These are phyloP conservation scores for Octodon degus DNA, from an alignment of 2,113 vertebrate species.

Conservation along the genomic window DNA sequence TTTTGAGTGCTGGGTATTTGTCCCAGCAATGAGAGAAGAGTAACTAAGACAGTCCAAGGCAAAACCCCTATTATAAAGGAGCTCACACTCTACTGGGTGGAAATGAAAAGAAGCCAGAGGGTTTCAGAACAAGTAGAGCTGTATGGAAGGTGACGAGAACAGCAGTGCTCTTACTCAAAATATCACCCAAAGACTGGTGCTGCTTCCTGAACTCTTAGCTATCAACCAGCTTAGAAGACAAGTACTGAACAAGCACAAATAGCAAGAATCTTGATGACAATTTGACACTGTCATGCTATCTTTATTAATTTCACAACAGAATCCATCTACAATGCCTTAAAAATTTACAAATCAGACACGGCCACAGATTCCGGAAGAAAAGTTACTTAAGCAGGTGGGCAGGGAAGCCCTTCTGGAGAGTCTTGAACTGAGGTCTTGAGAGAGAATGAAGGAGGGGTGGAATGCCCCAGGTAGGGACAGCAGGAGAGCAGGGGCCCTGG, in stretches of 20 bases:
- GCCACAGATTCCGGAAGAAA: neutral
- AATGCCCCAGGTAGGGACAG: neutral
- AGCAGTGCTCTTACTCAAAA: neutral
- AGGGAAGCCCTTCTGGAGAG: neutral
- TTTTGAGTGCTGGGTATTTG: too few species aligned
- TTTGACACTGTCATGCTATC: neutral
- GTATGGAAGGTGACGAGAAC: neutral
- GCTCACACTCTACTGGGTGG: neutral
- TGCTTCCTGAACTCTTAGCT: neutral
- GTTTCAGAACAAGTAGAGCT: neutral
- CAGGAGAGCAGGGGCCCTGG: neutral
- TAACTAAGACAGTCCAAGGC: neutral
- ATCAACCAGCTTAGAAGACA: neutral
- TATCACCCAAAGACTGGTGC: accelerated
- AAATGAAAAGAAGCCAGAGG: neutral
- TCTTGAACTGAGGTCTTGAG: neutral
- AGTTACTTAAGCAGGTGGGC: neutral
- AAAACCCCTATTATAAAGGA: neutral
- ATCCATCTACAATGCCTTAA: neutral
- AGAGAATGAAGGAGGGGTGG: neutral
- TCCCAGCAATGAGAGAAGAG: too few species aligned
- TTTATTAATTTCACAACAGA: neutral
- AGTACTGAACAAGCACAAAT: neutral
- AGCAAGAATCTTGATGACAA: neutral
- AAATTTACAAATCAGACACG: neutral